phyloP scores from a whole-genome alignment of 2,113 vertebrate genomes.

The Galemys pyrenaicus region DNA sequence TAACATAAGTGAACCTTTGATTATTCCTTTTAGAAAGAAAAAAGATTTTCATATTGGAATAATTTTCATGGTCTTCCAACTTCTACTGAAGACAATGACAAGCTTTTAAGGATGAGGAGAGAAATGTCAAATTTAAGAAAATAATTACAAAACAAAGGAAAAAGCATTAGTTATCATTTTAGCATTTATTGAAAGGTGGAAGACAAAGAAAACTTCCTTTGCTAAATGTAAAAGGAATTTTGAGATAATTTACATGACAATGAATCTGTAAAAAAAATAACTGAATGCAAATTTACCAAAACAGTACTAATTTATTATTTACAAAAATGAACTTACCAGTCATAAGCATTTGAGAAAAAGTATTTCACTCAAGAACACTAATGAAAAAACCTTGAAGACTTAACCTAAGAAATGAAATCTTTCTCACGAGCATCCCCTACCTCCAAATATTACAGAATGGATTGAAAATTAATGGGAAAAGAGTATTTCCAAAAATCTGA shows the following conservation, averaged over 20 bases:
- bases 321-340: constrained; percentile 63
- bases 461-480: constrained; percentile 52
- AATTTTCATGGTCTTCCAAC: constrained; percentile 36
- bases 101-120: constrained; percentile 44
- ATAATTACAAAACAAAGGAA: constrained; percentile 71
- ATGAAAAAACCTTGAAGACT: constrained; percentile 55
- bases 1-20: not conserved
- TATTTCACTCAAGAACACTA: constrained; percentile 24
- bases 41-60: not conserved
- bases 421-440: not conserved
- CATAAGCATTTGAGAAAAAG: constrained; percentile 48
- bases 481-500: constrained; percentile 33
- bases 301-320: constrained; percentile 65
- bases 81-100: constrained; percentile 39
- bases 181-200: constrained; percentile 76
- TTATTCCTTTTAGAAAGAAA: not conserved
- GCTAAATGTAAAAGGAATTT: constrained; percentile 61
- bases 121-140: constrained; percentile 55
- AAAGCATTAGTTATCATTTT: constrained; percentile 65
- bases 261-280: constrained; percentile 47
- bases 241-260: constrained; percentile 62
- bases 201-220: constrained; percentile 70
- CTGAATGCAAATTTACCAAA: constrained; percentile 53
- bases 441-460: not conserved
- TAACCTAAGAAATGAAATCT: constrained; percentile 57